phyloP scores from a whole-genome alignment of 2,888 invertebrate genomes.

The Rotaria socialis region DNA sequence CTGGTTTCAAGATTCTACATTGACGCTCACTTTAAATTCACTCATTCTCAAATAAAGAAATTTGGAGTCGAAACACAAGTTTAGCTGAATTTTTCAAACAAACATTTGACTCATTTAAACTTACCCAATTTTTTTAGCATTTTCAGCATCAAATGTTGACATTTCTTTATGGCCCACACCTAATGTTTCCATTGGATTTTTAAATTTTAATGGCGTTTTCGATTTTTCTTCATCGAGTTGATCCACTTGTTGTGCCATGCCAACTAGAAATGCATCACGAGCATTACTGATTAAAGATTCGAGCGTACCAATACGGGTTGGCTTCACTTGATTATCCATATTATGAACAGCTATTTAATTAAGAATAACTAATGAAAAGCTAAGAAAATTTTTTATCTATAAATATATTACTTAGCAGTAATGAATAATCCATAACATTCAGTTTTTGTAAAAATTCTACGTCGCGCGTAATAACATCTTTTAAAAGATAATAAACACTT shows the following conservation, averaged over 20 bases:
- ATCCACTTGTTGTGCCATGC: neutral
- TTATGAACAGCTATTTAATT: neutral
- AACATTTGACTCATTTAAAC: neutral
- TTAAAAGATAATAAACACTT: slow-evolving; percentile 86
- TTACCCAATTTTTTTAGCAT: slow-evolving; percentile 18
- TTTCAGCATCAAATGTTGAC: slow-evolving; percentile 3
- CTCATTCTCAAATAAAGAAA: too few species aligned
- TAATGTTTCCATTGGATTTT: slow-evolving; percentile 27
- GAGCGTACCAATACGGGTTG: neutral
- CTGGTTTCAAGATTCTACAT: too few species aligned
- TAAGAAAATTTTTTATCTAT: neutral
- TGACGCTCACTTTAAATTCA: too few species aligned
- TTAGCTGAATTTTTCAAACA: too few species aligned
- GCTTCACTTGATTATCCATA: slow-evolving; percentile 33
- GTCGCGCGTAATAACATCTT: slow-evolving; percentile 93
- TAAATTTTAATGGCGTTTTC: neutral
- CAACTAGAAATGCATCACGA: neutral
- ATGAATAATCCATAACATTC: slow-evolving; percentile 97
- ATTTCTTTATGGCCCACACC: neutral
- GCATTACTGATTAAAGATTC: neutral
- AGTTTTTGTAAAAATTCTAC: slow-evolving; percentile 71
- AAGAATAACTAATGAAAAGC: neutral
- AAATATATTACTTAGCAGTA: slow-evolving; percentile 73
- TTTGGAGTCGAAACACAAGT: too few species aligned
- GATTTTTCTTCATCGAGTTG: neutral